A percentile compares a stretch with the other conserved stretches of the same genome.
phyloP scores from a whole-genome alignment of 30 jellyfish, hydroid and myxozoan genomes.

The Mastigias papua region DNA sequence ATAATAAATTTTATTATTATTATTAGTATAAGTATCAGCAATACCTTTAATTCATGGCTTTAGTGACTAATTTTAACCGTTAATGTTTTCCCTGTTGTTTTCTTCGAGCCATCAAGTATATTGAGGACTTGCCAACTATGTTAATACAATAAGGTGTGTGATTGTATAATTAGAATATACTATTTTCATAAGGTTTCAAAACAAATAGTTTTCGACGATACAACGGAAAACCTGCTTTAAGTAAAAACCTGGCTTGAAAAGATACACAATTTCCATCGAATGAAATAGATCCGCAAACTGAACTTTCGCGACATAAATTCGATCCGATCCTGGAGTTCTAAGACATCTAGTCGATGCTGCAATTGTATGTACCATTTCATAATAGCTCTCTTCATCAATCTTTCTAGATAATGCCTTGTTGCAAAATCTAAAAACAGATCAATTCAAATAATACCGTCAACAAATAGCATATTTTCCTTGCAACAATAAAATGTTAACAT shows the following conservation, averaged over 20 bases:
- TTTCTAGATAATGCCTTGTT: not conserved
- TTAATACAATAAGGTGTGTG: too few species aligned
- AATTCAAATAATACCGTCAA: too few species aligned
- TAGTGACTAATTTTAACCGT: too few species aligned
- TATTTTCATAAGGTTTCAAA: not conserved
- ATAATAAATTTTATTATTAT: too few species aligned
- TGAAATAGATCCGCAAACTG: slow-evolving; percentile 8
- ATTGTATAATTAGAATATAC: not conserved
- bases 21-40: too few species aligned
- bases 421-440: slow-evolving; percentile 64
- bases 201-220: not conserved
- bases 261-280: slow-evolving; percentile 62
- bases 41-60: too few species aligned
- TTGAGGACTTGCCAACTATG: too few species aligned
- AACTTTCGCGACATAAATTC: slow-evolving; percentile 57
- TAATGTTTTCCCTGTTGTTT: too few species aligned
- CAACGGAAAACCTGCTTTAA: not conserved
- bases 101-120: too few species aligned
- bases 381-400: slow-evolving; percentile 37
- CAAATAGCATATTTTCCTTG: too few species aligned
- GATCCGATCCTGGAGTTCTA: slow-evolving; percentile 53
- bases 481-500: too few species aligned
- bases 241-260: not conserved
- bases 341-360: slow-evolving; percentile 44
- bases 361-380: slow-evolving; percentile 52